Evolutionary conservation across 2,888 invertebrate genomes (phyloP).

Genomic region (Chloroclystis v-ata): DNA sequence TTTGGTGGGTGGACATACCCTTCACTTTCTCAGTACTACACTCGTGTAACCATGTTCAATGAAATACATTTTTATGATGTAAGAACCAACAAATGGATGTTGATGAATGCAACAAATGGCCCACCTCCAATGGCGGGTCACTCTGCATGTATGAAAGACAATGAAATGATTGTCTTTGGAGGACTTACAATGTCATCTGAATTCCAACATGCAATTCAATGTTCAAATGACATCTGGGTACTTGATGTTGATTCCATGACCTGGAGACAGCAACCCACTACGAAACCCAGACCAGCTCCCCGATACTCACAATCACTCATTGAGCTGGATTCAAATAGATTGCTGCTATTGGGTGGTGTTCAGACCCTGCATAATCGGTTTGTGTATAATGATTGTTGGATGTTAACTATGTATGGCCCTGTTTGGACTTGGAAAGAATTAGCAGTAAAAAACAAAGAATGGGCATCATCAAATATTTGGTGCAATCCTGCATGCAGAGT

Average conservation of each 20-base stretch:
- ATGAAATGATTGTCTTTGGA: conserved; percentile 91
- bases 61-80: conserved; percentile 94
- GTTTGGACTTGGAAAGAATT: conserved; percentile 87
- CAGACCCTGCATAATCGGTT: conserved; percentile 87
- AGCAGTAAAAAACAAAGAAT: conserved; percentile 85
- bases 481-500: conserved; percentile 93
- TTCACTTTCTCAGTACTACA: conserved; percentile 89
- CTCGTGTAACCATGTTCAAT: conserved; percentile 92
- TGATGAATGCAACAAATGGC: conserved; percentile 81
- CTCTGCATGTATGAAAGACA: conserved; percentile 90
- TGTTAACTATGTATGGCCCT: conserved; percentile 86
- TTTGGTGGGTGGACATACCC: conserved; percentile 98
- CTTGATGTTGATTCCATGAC: conserved; percentile 85
- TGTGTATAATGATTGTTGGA: conserved; percentile 94
- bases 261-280: conserved; percentile 88
- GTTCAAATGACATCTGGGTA: conserved; percentile 93
- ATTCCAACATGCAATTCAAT: conserved; percentile 66
- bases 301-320: conserved; percentile 97
- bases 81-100: conserved; percentile 87
- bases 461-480: conserved; percentile 93
- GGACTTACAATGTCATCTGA: conserved; percentile 79
- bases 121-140: conserved; percentile 95
- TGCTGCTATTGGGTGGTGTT: conserved; percentile 91
- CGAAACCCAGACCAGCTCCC: conserved; percentile 84
- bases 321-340: conserved; percentile 84